A percentile compares a stretch with the other conserved stretches of the same genome.
phyloP scores from a whole-genome alignment of 30 jellyfish, hydroid and myxozoan genomes.

The Rhopilema esculentum region DNA sequence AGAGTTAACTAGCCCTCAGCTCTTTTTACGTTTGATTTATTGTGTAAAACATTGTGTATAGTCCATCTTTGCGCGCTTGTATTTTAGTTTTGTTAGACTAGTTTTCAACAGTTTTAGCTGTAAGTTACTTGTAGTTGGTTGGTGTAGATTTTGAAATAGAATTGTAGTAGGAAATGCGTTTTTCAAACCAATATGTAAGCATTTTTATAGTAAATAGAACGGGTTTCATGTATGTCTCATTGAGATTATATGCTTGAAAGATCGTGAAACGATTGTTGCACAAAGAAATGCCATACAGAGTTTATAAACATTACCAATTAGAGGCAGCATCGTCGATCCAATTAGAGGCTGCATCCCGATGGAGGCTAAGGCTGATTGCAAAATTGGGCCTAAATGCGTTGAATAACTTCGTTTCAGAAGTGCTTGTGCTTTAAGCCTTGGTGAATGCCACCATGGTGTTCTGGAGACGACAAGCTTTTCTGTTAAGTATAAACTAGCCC shows the following conservation, averaged over 20 bases:
- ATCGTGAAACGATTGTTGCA: not conserved
- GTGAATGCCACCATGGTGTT: too few relatives aligned
- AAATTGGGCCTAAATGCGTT: too few relatives aligned
- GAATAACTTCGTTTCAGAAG: too few relatives aligned
- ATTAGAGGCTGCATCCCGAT: not conserved
- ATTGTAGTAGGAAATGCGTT: not conserved
- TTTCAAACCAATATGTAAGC: not conserved
- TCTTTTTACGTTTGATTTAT: too few relatives aligned
- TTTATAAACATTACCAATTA: too few relatives aligned
- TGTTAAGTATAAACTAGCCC: not conserved
- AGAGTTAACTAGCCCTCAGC: too few relatives aligned
- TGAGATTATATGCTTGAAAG: not conserved
- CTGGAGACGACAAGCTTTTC: not conserved
- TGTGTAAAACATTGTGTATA: not conserved
- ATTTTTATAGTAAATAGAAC: not conserved
- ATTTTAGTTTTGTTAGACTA: not conserved
- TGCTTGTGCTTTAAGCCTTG: too few relatives aligned
- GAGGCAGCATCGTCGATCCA: not conserved
- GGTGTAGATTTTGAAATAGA: not conserved
- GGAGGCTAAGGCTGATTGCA: not conserved
- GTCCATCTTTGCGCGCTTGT: not conserved
- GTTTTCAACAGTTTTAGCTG: not conserved
- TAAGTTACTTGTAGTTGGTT: not conserved
- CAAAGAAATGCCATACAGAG: not conserved
- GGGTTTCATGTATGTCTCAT: not conserved